Evolutionary conservation across 2,797 vertebrate genomes (phyloP).

Genomic region (Propithecus deckenii): DNA sequence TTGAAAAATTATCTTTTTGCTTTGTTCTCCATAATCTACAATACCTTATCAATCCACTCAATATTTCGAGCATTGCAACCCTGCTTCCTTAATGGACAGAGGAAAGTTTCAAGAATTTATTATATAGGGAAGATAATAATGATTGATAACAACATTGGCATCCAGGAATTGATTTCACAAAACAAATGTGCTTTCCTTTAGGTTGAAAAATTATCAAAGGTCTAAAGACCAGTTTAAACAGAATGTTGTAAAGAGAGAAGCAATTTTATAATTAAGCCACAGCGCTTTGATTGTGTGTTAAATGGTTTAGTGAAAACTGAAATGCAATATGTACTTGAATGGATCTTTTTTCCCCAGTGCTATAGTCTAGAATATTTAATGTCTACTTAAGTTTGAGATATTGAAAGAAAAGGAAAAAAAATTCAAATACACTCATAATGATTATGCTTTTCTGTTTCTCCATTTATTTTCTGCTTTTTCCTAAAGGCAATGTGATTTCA

Average conservation of each 20-base stretch:
- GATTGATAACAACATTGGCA: slow-evolving; percentile 50
- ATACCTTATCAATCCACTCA: neutral
- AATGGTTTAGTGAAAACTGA: slow-evolving; percentile 64
- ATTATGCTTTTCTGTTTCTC: neutral
- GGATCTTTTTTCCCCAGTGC: neutral
- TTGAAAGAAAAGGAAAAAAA: slow-evolving; percentile 47
- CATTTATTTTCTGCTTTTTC: neutral
- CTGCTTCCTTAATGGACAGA: neutral
- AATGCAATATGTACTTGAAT: slow-evolving; percentile 36
- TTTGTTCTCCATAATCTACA: neutral
- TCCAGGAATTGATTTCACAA: slow-evolving; percentile 76
- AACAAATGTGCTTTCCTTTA: slow-evolving; percentile 70
- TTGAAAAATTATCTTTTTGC: neutral
- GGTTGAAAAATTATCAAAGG: slow-evolving; percentile 40
- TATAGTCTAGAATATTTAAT: neutral
- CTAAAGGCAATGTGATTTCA: slow-evolving; percentile 40
- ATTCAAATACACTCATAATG: neutral
- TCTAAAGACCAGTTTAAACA: slow-evolving; percentile 62
- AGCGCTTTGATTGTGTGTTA: slow-evolving; percentile 6
- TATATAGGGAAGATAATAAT: neutral
- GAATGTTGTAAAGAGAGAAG: slow-evolving; percentile 32
- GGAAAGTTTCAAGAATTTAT: neutral
- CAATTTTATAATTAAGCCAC: slow-evolving; percentile 65
- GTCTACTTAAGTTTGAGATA: slow-evolving; percentile 12
- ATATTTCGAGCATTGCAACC: neutral